Evolutionary conservation across 2,113 vertebrate genomes (phyloP), one percentile per base, ranked within the genome.

Genomic region (Cavia aperea): DNA sequence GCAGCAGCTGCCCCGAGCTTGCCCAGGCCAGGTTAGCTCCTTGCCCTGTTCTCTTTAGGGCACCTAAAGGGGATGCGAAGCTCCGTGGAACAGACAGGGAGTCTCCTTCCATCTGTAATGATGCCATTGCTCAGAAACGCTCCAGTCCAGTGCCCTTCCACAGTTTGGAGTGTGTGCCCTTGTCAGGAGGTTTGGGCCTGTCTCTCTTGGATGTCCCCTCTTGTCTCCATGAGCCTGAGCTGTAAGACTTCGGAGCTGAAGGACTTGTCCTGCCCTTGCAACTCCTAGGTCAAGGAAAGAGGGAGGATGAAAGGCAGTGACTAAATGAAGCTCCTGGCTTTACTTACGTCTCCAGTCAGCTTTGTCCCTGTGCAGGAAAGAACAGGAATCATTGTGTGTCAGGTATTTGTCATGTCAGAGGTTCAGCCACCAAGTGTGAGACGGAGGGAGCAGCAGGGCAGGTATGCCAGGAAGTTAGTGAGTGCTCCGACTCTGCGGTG

Each of bases 321-420:
- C 26, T 94, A 72, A 93, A 62, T 29, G 63, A 60, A 54, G 56
- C 84, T 54, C 72, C 72, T 49, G 54, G 66, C 46, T 91, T 95
- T 54, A 60, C 70, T 96, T 93, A 86, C 39, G 54, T 95, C 56
- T 95, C 81, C 68, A 86, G 90, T 96, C 86, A 92, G 33, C 65
- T 95, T 91, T 90, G 29, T 94, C 36, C 23, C 91, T 54, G 43
- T 60, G 72, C 77, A 66, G 91, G 26, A 93, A 91, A 63, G 0
- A 90, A 86, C 39, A 15, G 2, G 39, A 21, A 49, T 24, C 3
- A 96, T 81, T 96, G 89, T 43, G 4, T 85, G 62, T 82, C 46
- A 79, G 33, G 16, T 95, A 68, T 86, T 96, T 51, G 29, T 65
- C 60, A 85, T 94, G 81, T 95, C 92, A 75, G 89, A 96, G 78